Evolutionary conservation across 2,888 invertebrate genomes (phyloP).

Genomic region (Ophion slaviceki): DNA sequence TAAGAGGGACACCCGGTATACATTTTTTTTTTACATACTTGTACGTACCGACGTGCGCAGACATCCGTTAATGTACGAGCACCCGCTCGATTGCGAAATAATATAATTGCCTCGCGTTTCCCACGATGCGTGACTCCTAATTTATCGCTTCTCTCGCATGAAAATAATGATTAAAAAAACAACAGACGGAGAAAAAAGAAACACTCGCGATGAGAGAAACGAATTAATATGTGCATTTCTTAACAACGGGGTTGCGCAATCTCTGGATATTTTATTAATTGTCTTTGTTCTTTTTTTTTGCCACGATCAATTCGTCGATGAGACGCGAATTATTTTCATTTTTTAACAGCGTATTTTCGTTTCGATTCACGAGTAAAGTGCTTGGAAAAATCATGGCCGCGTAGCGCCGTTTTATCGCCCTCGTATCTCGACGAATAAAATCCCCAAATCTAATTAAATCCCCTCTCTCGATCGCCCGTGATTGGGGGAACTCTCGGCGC

Average conservation of each 20-base stretch:
- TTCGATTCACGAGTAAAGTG: background rate
- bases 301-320: slow-evolving; percentile 17
- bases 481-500: slow-evolving; percentile 57
- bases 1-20: no score
- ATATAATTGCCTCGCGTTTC: slow-evolving; percentile 67
- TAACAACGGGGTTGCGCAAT: slow-evolving; percentile 45
- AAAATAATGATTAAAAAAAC: slow-evolving; percentile 56
- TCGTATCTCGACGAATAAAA: slow-evolving; percentile 68
- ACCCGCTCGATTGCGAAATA: slow-evolving; percentile 63
- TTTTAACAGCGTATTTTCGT: background rate
- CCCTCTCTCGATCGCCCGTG: slow-evolving; percentile 31
- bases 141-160: slow-evolving; percentile 62
- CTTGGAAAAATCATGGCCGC: background rate
- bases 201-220: slow-evolving; percentile 47
- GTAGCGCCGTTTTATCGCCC: slow-evolving; percentile 68
- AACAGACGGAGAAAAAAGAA: slow-evolving; percentile 6
- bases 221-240: slow-evolving; percentile 56
- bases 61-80: slow-evolving; percentile 28
- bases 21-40: background rate
- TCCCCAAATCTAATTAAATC: slow-evolving; percentile 73
- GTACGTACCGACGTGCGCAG: background rate
- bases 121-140: slow-evolving; percentile 66
- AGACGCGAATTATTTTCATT: background rate
- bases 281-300: slow-evolving; percentile 6
- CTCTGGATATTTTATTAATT: slow-evolving; percentile 29